A percentile compares a stretch with the other conserved stretches of the same genome.
These are phyloP conservation scores for Mylabris phalerata DNA, from an alignment of 1,140 invertebrate species.

Conservation along the genomic window DNA sequence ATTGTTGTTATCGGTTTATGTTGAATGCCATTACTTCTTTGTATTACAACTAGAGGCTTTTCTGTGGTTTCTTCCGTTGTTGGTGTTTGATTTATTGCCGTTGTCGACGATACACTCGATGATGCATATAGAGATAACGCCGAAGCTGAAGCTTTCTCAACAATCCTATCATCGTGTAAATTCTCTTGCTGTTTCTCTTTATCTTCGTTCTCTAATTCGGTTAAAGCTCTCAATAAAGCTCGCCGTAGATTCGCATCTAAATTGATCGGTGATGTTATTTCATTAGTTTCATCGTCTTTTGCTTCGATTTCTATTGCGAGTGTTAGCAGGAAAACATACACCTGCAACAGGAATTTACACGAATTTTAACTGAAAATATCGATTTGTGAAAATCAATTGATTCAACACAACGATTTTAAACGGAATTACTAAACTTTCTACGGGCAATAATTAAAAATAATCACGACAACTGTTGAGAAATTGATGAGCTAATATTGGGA, in stretches of 20 bases:
- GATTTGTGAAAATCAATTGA: too few species aligned
- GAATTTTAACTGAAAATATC: too few species aligned
- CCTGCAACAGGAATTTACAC: background rate
- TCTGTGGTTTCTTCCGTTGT: constrained; percentile 15
- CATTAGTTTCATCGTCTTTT: constrained; percentile 18
- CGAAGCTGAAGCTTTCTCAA: constrained; percentile 33
- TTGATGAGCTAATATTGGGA: too few species aligned
- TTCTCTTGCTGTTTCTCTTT: constrained; percentile 9
- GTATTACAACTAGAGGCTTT: constrained; percentile 27
- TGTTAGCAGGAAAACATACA: constrained; percentile 1
- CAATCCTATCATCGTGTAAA: constrained; percentile 11
- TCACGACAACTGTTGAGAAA: constrained; percentile 8
- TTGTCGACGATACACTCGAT: background rate
- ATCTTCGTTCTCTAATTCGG: constrained; percentile 36
- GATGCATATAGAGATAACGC: constrained; percentile 27
- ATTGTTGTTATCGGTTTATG: constrained; percentile 25
- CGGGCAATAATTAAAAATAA: background rate
- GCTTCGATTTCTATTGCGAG: background rate
- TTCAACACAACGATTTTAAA: too few species aligned
- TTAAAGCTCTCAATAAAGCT: constrained; percentile 36
- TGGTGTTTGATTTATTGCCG: background rate
- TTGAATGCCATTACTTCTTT: constrained; percentile 32
- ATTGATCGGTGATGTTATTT: constrained; percentile 13
- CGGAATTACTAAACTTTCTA: too few species aligned
- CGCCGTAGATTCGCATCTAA: constrained; percentile 32